Conservation (phyloP, 2,113 vertebrate genomes). For the Beaufortia kweichowensis region DNA sequence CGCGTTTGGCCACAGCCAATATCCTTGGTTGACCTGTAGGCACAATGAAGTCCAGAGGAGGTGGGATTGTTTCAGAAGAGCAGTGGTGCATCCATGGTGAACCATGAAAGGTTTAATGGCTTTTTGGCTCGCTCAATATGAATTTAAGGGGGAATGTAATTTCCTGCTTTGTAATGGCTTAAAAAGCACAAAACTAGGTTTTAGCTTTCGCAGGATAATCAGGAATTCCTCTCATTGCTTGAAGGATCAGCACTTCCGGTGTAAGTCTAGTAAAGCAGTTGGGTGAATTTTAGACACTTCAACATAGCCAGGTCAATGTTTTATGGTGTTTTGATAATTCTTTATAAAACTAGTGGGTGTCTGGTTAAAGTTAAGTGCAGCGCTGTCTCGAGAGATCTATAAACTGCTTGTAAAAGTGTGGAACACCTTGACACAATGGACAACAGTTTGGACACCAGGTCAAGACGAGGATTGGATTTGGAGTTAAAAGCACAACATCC, state of each 20-base stretch:
- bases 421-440: background rate
- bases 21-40: slow-evolving; percentile 1
- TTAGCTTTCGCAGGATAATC: slow-evolving; percentile 37
- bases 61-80: slow-evolving; percentile 23
- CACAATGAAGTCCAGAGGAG: slow-evolving; percentile 1
- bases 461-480: background rate
- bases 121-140: background rate
- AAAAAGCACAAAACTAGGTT: slow-evolving; percentile 21
- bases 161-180: slow-evolving; percentile 27
- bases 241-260: slow-evolving; percentile 43
- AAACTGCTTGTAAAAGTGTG: slow-evolving; percentile 7
- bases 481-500: background rate
- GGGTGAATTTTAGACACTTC: background rate
- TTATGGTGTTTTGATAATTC: background rate
- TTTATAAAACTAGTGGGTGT: background rate
- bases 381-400: background rate
- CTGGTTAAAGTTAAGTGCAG: background rate
- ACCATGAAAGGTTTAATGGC: slow-evolving; percentile 24
- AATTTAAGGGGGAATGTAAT: background rate
- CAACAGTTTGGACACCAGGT: background rate
- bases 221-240: slow-evolving; percentile 43
- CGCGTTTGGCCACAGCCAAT: background rate
- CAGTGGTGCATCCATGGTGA: slow-evolving; percentile 10
- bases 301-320: background rate
- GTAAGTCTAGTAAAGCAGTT: slow-evolving; percentile 16